Evolutionary conservation across 1,140 invertebrate species (phyloP), one percentile per base, ranked within the genome.

Genomic region (Temnothorax nylanderi): DNA sequence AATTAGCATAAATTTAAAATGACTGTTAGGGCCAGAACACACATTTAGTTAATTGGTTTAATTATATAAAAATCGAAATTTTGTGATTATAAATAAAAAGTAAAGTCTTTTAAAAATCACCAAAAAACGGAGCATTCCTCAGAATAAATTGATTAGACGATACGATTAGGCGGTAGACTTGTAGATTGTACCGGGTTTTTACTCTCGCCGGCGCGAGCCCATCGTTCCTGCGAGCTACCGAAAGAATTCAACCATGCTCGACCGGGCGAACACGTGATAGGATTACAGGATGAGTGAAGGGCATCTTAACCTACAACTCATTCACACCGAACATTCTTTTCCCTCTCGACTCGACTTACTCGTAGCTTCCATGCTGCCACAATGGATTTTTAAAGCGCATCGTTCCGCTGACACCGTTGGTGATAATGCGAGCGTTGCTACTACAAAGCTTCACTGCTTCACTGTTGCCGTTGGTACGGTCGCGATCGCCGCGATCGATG

Each of bases 321-420:
- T 80, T 56, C 3, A 37, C 47, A 84, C 88, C 69, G 85, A 58
- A 41, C 65, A 60, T 47, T 41, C 71, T 60, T 58, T 72, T 72
- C 49, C 65, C 47, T 54, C 72, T 56, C 44, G 64, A 94, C 94
- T 94, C 44, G 64, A 94, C 94, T 95, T 93, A 95, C 94, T 94
- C 93, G 89, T 95, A 95, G 10, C 91, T 91, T 44, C 94, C 94
- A 72, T 93, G 94, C 74, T 94, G 94, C 26, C 92, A 89, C 47
- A 95, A 88, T 32, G 91, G 93, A 88, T 94, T 94, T 87, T 91
- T 94, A 69, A 94, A 90, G 85, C 93, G 92, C 94, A 94, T 94
- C n/a, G 41, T 72, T 47, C 41, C n/a, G 32, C 34, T 13, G 47
- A 41, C 49, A 75, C 44, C 54, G 77, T 54, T 51, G 32, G 47